Conservation (phyloP, 2,113 vertebrate species). For the Spheniscus mendiculus region DNA sequence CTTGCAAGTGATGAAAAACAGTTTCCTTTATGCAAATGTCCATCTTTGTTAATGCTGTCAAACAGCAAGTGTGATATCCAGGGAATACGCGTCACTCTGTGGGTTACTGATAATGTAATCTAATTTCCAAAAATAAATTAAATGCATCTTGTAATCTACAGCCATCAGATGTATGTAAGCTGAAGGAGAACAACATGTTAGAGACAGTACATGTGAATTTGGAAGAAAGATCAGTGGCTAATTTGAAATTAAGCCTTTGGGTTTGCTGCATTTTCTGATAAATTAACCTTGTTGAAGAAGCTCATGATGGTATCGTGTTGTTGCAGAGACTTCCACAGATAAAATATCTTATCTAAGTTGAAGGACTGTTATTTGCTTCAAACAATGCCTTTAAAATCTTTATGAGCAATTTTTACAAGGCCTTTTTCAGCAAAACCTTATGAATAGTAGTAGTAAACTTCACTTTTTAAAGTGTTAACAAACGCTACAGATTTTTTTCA, state of each 20-base stretch:
- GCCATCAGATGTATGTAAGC: neutral
- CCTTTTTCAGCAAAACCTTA: neutral
- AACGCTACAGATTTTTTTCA: neutral
- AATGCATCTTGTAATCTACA: conserved; percentile 26
- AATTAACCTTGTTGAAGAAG: neutral
- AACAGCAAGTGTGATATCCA: conserved; percentile 25
- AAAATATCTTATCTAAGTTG: neutral
- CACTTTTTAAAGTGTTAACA: neutral
- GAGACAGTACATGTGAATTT: neutral
- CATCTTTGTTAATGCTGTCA: conserved; percentile 31
- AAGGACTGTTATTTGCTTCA: neutral
- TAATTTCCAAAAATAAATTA: conserved; percentile 62
- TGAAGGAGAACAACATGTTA: neutral
- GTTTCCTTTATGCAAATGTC: conserved; percentile 49
- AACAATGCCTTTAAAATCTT: neutral
- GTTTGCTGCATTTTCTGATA: neutral
- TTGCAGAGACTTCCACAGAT: neutral
- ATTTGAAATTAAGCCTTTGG: neutral
- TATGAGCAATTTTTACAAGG: neutral
- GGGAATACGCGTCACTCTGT: conserved; percentile 6
- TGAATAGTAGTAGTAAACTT: neutral
- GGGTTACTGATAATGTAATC: conserved; percentile 43
- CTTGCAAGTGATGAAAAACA: conserved; percentile 66
- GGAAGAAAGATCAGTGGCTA: neutral
- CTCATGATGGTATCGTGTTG: neutral